These are phyloP conservation scores for Aegotheles bennettii DNA, from an alignment of 2,113 vertebrate genomes.

Conservation along the genomic window DNA sequence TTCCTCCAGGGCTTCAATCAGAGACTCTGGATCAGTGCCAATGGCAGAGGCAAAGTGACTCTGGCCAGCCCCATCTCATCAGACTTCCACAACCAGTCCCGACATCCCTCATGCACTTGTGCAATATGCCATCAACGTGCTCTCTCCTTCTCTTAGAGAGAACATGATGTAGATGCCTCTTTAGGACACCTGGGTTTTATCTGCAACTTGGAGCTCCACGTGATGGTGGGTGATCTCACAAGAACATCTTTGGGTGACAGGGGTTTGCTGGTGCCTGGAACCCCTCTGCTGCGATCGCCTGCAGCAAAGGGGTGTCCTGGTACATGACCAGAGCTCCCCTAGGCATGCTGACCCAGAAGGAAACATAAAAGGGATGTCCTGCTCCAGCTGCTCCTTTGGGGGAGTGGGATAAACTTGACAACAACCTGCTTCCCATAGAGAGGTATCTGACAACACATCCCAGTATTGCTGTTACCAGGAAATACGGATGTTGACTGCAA, in stretches of 20 bases:
- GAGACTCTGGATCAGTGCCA: background rate
- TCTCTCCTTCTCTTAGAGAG: background rate
- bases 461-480: background rate
- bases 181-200: background rate
- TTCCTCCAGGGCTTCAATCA: background rate
- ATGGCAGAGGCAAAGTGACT: background rate
- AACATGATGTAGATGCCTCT: background rate
- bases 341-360: background rate
- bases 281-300: accelerated
- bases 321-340: background rate
- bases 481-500: background rate
- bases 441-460: background rate
- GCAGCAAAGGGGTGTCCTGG: accelerated
- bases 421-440: background rate
- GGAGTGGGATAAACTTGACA: accelerated
- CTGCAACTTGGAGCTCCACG: background rate
- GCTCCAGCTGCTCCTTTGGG: accelerated
- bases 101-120: background rate
- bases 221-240: background rate
- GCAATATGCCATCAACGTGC: background rate
- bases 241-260: background rate
- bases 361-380: background rate
- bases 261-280: background rate
- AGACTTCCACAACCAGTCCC: background rate
- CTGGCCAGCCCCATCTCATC: background rate